These are phyloP conservation scores for Phymorhynchus buccinoides DNA, from an alignment of 1,140 invertebrate species.

Conservation along the genomic window DNA sequence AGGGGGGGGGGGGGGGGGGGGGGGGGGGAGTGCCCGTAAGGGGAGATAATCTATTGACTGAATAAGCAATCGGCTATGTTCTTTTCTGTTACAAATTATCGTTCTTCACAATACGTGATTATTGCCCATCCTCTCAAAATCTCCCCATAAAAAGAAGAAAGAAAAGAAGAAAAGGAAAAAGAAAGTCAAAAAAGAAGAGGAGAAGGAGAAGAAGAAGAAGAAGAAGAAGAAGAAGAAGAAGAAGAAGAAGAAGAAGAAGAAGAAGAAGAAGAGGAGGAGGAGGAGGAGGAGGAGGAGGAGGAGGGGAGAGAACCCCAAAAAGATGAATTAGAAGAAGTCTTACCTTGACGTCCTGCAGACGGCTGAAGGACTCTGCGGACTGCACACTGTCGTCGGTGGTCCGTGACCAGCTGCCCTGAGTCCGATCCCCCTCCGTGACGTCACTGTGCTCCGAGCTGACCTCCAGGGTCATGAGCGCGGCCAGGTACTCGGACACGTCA, in stretches of 20 bases:
- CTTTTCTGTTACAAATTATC: too few species aligned
- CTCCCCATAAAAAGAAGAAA: neutral
- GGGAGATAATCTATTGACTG: too few species aligned
- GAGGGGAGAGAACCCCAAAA: neutral
- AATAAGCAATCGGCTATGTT: too few species aligned
- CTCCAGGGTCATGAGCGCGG: neutral
- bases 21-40: too few species aligned
- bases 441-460: neutral
- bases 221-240: neutral
- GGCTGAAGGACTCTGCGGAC: conserved; percentile 18
- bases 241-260: neutral
- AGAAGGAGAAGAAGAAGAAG: neutral
- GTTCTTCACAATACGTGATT: too few species aligned
- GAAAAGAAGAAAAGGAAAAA: neutral
- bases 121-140: neutral
- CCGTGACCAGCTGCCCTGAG: neutral
- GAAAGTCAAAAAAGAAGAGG: neutral
- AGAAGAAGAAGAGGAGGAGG: too few species aligned
- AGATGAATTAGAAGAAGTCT: neutral
- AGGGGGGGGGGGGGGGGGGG: too few species aligned
- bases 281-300: neutral
- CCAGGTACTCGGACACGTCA: conserved; percentile 23
- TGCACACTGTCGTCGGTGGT: neutral
- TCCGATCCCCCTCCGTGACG: neutral
- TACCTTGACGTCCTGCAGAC: conserved; percentile 16